phyloP scores from a whole-genome alignment of 2,113 vertebrate genomes.

The Perca schrenkii region DNA sequence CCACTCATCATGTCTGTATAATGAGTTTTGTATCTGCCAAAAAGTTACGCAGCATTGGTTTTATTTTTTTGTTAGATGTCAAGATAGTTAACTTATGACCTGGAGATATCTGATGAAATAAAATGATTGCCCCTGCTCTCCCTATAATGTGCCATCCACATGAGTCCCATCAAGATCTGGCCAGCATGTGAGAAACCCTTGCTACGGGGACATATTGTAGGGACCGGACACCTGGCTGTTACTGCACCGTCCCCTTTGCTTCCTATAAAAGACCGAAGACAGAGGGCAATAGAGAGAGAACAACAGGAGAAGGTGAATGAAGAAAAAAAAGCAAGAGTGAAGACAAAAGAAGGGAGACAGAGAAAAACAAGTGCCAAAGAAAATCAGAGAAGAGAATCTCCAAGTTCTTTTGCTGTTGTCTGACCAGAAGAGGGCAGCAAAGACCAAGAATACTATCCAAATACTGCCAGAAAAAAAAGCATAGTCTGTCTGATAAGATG shows the following conservation, averaged over 20 bases:
- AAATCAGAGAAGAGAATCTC: not conserved
- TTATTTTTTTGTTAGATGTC: not conserved
- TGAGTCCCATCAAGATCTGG: not conserved
- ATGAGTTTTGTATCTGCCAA: not conserved
- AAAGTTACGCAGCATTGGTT: not conserved
- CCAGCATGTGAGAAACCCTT: not conserved
- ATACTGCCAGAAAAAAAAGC: not conserved
- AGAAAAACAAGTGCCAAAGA: not conserved
- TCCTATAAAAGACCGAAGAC: not conserved
- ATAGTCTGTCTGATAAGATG: not conserved
- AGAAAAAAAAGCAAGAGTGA: not conserved
- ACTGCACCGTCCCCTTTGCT: not conserved
- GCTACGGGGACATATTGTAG: not conserved
- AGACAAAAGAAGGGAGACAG: not conserved
- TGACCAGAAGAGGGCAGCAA: constrained; percentile 61
- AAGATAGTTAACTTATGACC: not conserved
- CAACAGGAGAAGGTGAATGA: not conserved
- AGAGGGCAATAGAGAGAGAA: not conserved
- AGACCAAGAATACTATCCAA: not conserved
- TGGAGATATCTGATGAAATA: not conserved
- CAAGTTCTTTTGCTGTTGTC: not conserved
- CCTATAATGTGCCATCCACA: not conserved
- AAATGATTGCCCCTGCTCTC: not conserved
- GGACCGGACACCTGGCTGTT: not conserved
- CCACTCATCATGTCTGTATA: not conserved